phyloP scores from a whole-genome alignment of 2,888 invertebrate genomes.

The Palloptera scutellata region DNA sequence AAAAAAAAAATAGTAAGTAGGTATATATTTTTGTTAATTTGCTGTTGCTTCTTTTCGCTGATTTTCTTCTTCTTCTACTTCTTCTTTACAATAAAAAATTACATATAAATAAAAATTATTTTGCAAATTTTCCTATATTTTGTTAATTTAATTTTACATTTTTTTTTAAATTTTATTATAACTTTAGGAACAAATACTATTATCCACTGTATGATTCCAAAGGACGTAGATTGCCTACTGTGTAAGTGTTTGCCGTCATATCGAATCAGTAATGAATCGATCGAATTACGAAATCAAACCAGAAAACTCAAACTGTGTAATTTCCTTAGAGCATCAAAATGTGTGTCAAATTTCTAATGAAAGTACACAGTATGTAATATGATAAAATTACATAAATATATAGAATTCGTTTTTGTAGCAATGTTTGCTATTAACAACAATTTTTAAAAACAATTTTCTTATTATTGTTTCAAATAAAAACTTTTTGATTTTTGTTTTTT shows the following conservation, averaged over 20 bases:
- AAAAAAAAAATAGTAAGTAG: background rate
- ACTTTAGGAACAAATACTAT: conserved; percentile 61
- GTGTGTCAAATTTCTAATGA: too few species aligned
- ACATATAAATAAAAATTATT: background rate
- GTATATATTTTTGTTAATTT: background rate
- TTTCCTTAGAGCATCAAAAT: too few species aligned
- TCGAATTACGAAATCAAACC: too few species aligned
- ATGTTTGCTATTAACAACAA: background rate
- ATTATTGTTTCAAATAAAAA: background rate
- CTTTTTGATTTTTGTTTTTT: too few species aligned
- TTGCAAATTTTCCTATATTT: background rate
- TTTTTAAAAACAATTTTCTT: background rate
- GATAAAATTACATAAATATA: too few species aligned
- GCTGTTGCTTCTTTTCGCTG: conserved; percentile 4
- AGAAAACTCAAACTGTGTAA: too few species aligned
- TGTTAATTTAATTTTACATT: conserved; percentile 28
- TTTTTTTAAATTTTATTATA: conserved; percentile 32
- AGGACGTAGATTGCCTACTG: conserved; percentile 60
- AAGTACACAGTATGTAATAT: too few species aligned
- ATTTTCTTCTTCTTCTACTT: background rate
- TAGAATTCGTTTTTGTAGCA: conserved; percentile 1
- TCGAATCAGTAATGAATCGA: too few species aligned
- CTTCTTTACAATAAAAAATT: background rate
- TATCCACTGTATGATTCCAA: conserved; percentile 64
- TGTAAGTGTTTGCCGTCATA: conserved; percentile 56